Evolutionary conservation across 2,888 invertebrate species (phyloP), one percentile per base, ranked within the genome.

Genomic region (Pristionchus arcanus): DNA sequence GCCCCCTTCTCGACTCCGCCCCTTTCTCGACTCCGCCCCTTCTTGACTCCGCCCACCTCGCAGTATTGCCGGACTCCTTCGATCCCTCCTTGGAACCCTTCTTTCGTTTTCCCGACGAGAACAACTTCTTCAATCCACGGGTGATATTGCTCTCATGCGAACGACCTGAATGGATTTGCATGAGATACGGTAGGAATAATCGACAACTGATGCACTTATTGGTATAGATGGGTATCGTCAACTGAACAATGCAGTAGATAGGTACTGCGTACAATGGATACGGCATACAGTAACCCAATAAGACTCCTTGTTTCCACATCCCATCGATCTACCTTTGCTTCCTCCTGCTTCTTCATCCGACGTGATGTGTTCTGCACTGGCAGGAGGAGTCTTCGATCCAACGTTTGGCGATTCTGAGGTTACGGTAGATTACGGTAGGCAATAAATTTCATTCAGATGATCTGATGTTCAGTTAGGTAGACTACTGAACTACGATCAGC

Each of bases 21-120:
- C 53, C 7, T 15, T 53, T 53, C n/a, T 53, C 7, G 15, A 15
- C 53, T 15, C 7, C 53, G 53, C 53, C 53, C 53, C 7, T 34
- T 34, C 71, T 19, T 13, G 28, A 31, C 74, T 34, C 74, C 74
- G 74, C 74, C 31, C 37, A 74, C 74, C 74, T 74, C 74, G 74
- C 31, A 31, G 74, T 74, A 31, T 37, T 34, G 1, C 25, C 16
- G n/a, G n/a, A 11, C 25, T 31, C 42, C 77, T 77, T 77, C 34
- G n/a, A n/a, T n/a, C 42, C n/a, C 15, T 21, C 77, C 77, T 25
- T n/a, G 4, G 42, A 77, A 9, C 49, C 31, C 21, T n/a, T 42
- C 16, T 34, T 42, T 5, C 77, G 34, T 77, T 15, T 31, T 2
- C 21, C n/a, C 16, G 31, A 77, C n/a, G 74, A 74, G 19, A 19